These are phyloP conservation scores for Gibbula magus DNA, from an alignment of 2,888 invertebrate genomes.

Conservation along the genomic window DNA sequence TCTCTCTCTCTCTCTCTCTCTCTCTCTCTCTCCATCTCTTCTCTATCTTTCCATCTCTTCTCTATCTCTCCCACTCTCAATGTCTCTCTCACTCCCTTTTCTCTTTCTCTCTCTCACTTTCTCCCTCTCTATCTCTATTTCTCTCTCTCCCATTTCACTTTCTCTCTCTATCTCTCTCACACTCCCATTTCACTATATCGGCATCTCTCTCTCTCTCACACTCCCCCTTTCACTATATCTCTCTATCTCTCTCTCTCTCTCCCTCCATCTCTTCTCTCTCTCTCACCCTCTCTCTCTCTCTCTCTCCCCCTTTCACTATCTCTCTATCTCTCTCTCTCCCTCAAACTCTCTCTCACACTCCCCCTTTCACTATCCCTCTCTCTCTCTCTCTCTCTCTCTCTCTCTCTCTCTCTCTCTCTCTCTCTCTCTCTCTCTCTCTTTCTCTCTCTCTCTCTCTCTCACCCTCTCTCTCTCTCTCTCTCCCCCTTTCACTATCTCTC, in stretches of 20 bases:
- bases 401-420: neutral
- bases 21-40: too few relatives aligned
- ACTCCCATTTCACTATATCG: neutral
- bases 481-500: neutral
- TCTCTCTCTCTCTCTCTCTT: neutral
- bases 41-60: too few relatives aligned
- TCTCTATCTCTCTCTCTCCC: too few relatives aligned
- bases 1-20: neutral
- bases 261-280: neutral
- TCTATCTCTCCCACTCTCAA: too few relatives aligned
- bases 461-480: too few relatives aligned
- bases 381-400: constrained; percentile 3
- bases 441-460: neutral
- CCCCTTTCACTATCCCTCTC: too few relatives aligned
- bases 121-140: too few relatives aligned
- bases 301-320: too few relatives aligned
- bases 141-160: neutral
- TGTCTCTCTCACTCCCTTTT: too few relatives aligned
- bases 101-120: too few relatives aligned
- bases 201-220: neutral
- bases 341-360: too few relatives aligned
- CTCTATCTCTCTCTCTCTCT: neutral
- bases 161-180: neutral
- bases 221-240: neutral
- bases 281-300: too few relatives aligned